Base-by-base conservation (phyloP, 2,888 invertebrate species). In the Tetheella fluctuosa region DNA sequence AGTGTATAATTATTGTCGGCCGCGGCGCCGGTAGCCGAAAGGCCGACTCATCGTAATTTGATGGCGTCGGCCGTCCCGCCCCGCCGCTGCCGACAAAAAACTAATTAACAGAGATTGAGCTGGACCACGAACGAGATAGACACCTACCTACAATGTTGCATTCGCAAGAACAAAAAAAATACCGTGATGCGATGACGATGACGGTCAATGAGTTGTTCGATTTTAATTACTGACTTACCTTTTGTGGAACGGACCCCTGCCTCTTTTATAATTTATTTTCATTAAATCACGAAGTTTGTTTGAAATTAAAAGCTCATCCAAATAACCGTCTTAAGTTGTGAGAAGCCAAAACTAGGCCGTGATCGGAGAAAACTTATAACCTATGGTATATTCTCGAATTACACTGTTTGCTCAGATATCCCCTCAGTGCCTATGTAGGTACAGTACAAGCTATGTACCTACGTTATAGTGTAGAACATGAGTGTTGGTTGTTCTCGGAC, bases 11-110 rank as follows among this genome's bases (percentile, higher is more conserved):
- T 93, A 93, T 88, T 85, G 83, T 81, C 77, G 77, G 81, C 79
- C 78, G 78, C 83, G 81, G 86, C 86, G 85, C 83, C 90, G 90
- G 91, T 90, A 90, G 91, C 91, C 88, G 87, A 91, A 91, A 88
- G 88, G 87, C 90, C 91, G 88, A 93, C 92, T 93, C 92, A 91
- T 92, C 91, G 92, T 93, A 93, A 92, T 91, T 92, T 92, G 92
- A 91, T 90, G 92, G 92, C 92, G 92, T 91, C 91, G 86, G 85
- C 78, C 82, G 86, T 75, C 86, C 90, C 90, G 86, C 87, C 87
- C 85, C 80, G 84, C 85, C 85, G 74, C 79, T 74, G 79, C 81
- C 81, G 77, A 91, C 90, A 92, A 92, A 92, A 92, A 92, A 91
- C 92, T 92, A 92, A 92, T 92, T 92, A 92, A 92, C 91, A 85